Percentiles rank a stretch among this genome's conserved stretches.
Evolutionary conservation across 2,797 vertebrate genomes (phyloP).

Genomic region (Myotis pilosus): DNA sequence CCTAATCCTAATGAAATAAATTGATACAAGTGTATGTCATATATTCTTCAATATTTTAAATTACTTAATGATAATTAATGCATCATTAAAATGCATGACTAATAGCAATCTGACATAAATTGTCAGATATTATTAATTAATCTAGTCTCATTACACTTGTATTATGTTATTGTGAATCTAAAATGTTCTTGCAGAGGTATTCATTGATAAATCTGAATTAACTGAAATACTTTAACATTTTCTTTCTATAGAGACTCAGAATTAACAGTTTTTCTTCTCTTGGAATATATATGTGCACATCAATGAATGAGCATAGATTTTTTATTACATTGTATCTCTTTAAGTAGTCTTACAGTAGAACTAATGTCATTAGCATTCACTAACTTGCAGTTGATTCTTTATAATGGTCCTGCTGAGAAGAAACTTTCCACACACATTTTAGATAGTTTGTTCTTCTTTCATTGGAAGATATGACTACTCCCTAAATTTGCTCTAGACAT

Average conservation of each 20-base stretch:
- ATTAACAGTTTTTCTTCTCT: conserved; percentile 37
- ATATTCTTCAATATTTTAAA: conserved; percentile 16
- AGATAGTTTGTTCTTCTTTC: not conserved
- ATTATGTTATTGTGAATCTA: not conserved
- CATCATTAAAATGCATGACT: conserved; percentile 50
- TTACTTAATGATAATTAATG: conserved; percentile 45
- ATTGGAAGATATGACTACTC: not conserved
- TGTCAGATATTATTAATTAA: conserved; percentile 50
- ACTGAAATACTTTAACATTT: conserved; percentile 14
- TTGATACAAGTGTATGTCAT: not conserved
- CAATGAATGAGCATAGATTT: not conserved
- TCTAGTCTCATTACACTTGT: not conserved
- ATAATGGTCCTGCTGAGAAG: not conserved
- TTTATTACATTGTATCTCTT: conserved; percentile 30
- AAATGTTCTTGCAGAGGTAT: conserved; percentile 33
- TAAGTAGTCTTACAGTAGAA: not conserved
- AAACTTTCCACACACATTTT: not conserved
- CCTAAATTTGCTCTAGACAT: not conserved
- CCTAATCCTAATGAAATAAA: conserved; percentile 31
- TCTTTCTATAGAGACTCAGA: not conserved
- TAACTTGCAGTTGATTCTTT: conserved; percentile 3
- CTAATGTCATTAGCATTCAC: conserved; percentile 23
- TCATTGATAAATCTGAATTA: conserved; percentile 46
- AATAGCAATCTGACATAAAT: conserved; percentile 40
- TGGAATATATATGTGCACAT: not conserved